A percentile compares a stretch with the other conserved stretches of the same genome.
phyloP scores from a whole-genome alignment of 2,888 invertebrate genomes.

The Taphrorychus bicolor region DNA sequence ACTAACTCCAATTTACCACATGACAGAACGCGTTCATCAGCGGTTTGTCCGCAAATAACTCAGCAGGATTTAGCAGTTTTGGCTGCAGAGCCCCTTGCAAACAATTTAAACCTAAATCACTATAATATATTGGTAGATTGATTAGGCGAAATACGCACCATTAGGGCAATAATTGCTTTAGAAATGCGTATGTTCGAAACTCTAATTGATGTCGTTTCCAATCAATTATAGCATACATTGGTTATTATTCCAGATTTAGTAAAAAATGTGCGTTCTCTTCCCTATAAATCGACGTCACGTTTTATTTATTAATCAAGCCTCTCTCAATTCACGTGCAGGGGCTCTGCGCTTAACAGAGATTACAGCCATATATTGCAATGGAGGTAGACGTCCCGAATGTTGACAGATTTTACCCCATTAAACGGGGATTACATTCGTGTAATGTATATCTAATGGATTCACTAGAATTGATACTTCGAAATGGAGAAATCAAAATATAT shows the following conservation, averaged over 20 bases:
- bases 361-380: neutral
- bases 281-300: neutral
- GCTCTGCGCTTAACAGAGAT: neutral
- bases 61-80: neutral
- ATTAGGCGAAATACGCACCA: neutral
- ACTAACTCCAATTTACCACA: neutral
- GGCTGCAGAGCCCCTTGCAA: too few relatives aligned
- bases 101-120: neutral
- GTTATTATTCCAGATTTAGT: neutral
- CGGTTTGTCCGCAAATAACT: slow-evolving; percentile 6
- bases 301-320: neutral
- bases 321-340: neutral
- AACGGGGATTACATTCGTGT: neutral
- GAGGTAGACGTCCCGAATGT: neutral
- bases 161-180: neutral
- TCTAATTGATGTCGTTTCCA: too few relatives aligned
- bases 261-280: neutral
- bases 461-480: neutral
- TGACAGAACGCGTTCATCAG: slow-evolving; percentile 1
- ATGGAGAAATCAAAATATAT: neutral
- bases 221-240: too few relatives aligned
- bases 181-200: neutral
- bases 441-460: neutral
- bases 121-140: neutral
- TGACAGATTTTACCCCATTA: slow-evolving; percentile 3